A percentile compares a stretch with the other conserved stretches of the same genome.
These are phyloP conservation scores for Eurois occulta DNA, from an alignment of 2,888 invertebrate species.

Conservation along the genomic window DNA sequence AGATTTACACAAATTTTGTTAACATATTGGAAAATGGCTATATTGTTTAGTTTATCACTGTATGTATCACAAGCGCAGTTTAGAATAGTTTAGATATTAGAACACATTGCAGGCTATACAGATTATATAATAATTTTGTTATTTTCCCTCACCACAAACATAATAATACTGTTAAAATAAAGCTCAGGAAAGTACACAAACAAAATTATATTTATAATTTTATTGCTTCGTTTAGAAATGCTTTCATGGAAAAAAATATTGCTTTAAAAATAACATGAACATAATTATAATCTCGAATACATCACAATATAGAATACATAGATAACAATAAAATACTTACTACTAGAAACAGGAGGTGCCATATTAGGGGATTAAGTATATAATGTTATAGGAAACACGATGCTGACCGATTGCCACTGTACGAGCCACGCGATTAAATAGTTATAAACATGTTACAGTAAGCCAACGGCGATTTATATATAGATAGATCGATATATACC, in stretches of 20 bases:
- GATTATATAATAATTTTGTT: slow-evolving; percentile 61
- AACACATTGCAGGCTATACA: slow-evolving; percentile 55
- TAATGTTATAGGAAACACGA: slow-evolving; percentile 65
- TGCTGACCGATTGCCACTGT: slow-evolving; percentile 67
- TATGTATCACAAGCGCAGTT: slow-evolving; percentile 67
- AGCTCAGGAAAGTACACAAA: slow-evolving; percentile 65
- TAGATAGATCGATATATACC: slow-evolving; percentile 69
- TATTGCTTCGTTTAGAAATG: slow-evolving; percentile 84
- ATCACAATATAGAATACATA: slow-evolving; percentile 79
- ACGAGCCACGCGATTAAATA: slow-evolving; percentile 66
- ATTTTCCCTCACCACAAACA: slow-evolving; percentile 59
- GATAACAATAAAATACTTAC: slow-evolving; percentile 80
- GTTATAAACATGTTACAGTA: slow-evolving; percentile 76
- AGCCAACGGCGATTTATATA: slow-evolving; percentile 84
- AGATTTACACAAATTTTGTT: slow-evolving; percentile 55
- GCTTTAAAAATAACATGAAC: slow-evolving; percentile 81
- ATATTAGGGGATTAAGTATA: slow-evolving; percentile 74
- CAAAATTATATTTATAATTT: slow-evolving; percentile 72
- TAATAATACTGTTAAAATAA: slow-evolving; percentile 70
- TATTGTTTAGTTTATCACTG: slow-evolving; percentile 63
- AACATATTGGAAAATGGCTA: slow-evolving; percentile 59
- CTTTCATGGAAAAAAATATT: slow-evolving; percentile 80
- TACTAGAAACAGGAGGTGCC: slow-evolving; percentile 81
- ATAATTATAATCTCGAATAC: slow-evolving; percentile 81
- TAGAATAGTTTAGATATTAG: slow-evolving; percentile 37